phyloP scores from a whole-genome alignment of 2,888 invertebrate genomes.

The Junonia oenone region DNA sequence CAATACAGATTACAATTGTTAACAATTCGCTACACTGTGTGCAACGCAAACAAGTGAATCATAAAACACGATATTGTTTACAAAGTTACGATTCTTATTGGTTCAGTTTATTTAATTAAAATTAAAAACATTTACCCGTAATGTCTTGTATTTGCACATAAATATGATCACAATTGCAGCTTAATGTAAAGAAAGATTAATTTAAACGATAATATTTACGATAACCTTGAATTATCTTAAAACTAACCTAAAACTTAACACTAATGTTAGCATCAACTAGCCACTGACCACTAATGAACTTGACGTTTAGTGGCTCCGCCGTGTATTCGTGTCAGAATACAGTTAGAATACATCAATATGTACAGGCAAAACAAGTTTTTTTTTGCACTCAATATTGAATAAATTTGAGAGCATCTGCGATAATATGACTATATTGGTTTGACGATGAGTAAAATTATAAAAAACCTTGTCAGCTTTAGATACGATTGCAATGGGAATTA shows the following conservation, averaged over 20 bases:
- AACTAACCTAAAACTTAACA: conserved; percentile 8
- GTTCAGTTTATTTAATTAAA: not conserved
- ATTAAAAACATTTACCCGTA: not conserved
- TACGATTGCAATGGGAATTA: too few relatives aligned
- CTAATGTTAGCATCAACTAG: not conserved
- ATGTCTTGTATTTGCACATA: not conserved
- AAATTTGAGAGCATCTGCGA: not conserved
- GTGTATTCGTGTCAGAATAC: conserved; percentile 6
- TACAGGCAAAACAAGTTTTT: not conserved
- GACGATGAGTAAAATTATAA: too few relatives aligned
- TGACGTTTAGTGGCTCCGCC: not conserved
- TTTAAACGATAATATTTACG: not conserved
- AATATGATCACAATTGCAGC: not conserved
- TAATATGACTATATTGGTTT: not conserved
- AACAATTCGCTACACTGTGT: conserved; percentile 12
- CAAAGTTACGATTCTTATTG: not conserved
- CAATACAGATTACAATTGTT: conserved; percentile 28
- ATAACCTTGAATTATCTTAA: not conserved
- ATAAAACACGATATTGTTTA: conserved; percentile 7
- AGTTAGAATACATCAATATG: conserved; percentile 2
- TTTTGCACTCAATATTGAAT: not conserved
- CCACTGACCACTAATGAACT: not conserved
- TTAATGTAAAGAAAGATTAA: not conserved
- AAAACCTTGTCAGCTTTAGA: too few relatives aligned
- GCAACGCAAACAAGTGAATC: not conserved